phyloP scores from a whole-genome alignment of 1,140 invertebrate species.

The Grapholita molesta region DNA sequence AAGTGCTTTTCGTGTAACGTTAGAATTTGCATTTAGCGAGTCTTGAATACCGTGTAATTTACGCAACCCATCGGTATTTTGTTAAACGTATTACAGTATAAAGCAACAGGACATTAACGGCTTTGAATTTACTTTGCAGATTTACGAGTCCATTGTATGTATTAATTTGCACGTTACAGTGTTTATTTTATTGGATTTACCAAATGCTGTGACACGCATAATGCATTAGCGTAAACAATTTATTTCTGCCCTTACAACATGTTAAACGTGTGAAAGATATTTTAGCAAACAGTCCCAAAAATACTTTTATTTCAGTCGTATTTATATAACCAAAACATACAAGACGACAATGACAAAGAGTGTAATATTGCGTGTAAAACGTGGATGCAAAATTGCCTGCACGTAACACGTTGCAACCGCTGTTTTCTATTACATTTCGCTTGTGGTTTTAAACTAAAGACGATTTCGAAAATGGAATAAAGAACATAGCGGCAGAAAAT shows the following conservation, averaged over 20 bases:
- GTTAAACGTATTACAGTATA: constrained; percentile 24
- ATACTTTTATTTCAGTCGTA: not conserved
- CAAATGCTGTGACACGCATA: not conserved
- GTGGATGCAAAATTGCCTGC: constrained; percentile 1
- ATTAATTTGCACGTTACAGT: not conserved
- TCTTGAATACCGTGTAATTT: constrained; percentile 34
- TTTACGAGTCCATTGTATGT: constrained; percentile 14
- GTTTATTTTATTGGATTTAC: constrained; percentile 7
- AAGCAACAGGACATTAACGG: not conserved
- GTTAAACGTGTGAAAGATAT: not conserved
- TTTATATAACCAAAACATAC: constrained; percentile 9
- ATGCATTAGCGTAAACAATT: not conserved
- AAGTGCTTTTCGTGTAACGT: constrained; percentile 57
- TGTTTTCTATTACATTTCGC: constrained; percentile 12
- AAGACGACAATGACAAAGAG: not conserved
- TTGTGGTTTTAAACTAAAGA: constrained; percentile 13
- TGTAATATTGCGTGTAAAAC: constrained; percentile 4
- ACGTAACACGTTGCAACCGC: constrained; percentile 10
- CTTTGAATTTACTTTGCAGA: constrained; percentile 6
- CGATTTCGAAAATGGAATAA: constrained; percentile 12
- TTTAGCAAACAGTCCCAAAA: not conserved
- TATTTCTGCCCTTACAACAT: not conserved
- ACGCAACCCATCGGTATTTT: constrained; percentile 35
- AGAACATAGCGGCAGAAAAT: constrained; percentile 15
- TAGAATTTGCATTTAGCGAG: constrained; percentile 53